Base-by-base conservation (phyloP, 2,888 invertebrate genomes). In the Hermaeophaga mercurialis region DNA sequence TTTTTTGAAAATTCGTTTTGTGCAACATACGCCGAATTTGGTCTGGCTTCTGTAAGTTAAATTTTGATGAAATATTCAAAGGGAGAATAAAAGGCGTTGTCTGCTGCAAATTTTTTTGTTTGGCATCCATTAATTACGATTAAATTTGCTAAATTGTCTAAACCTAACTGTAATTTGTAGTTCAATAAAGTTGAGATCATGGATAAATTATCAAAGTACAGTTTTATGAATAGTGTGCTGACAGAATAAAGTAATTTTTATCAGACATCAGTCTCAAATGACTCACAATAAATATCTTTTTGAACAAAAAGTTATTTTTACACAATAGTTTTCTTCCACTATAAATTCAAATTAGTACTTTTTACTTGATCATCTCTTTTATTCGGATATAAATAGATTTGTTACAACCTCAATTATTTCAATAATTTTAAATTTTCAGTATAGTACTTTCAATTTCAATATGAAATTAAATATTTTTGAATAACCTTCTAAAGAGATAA, bases 41-140 rank as follows among this genome's bases (percentile, higher is more conserved):
- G 7, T 50, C 12, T 34, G 14, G 18, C 34, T 49, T n/a, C 39
- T 50, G 43, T 45, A 34, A 38, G 17, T 41, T 43, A 26, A 43
- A 19, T 36, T 43, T 47, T 44, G n/a, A 28, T 54, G 45, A 44
- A 52, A 52, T 34, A 36, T 15, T 38, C n/a, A 22, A 54, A 36
- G 46, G 52, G 46, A 39, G 45, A 38, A 31, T 45, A 44, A 43
- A 46, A 61, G 58, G 61, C 61, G 58, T 61, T 49, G 48, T 44
- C 58, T 56, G 38, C 14, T 44, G 43, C 38, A 38, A 48, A 31
- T 54, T 54, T 49, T 17, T 45, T 9, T 3, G 31, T 24, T 19
- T n/a, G 19, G 18, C 36, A 19, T 5, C 28, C 39, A 39, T 11
- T 39, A 6, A 18, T 39, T 44, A 5, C 38, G 38, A 11, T 36